Conservation (phyloP, 92 coral and sea anemone genomes). For the Heteractis magnifica region DNA sequence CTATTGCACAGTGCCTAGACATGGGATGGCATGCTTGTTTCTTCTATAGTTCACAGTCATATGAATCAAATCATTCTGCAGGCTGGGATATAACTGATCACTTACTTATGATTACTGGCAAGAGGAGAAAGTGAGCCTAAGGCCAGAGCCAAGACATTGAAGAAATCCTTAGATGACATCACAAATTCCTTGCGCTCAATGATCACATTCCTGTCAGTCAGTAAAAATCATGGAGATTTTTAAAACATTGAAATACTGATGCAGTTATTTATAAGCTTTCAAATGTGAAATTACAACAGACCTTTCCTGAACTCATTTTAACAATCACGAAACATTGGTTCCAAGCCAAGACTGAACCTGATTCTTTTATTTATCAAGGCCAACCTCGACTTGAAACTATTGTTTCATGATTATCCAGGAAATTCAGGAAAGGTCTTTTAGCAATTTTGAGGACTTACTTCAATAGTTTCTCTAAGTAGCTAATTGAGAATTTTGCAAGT, state of each 20-base stretch:
- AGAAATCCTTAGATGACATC: constrained; percentile 59
- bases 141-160: constrained; percentile 64
- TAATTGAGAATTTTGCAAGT: constrained; percentile 72
- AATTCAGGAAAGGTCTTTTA: not conserved
- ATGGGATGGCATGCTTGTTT: no score
- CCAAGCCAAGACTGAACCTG: no score
- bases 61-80: not conserved
- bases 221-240: not conserved
- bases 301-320: no score
- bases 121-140: constrained; percentile 64
- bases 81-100: not conserved
- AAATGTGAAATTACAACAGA: no score
- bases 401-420: no score
- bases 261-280: no score
- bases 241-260: not conserved
- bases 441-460: constrained; percentile 44
- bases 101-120: constrained; percentile 72
- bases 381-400: no score
- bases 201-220: constrained; percentile 43
- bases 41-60: not conserved
- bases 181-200: constrained; percentile 33
- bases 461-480: constrained; percentile 70
- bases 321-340: no score
- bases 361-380: no score
- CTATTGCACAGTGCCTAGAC: no score